Conservation (phyloP, 2,888 invertebrate species). For the Trissoscelio sp. region DNA sequence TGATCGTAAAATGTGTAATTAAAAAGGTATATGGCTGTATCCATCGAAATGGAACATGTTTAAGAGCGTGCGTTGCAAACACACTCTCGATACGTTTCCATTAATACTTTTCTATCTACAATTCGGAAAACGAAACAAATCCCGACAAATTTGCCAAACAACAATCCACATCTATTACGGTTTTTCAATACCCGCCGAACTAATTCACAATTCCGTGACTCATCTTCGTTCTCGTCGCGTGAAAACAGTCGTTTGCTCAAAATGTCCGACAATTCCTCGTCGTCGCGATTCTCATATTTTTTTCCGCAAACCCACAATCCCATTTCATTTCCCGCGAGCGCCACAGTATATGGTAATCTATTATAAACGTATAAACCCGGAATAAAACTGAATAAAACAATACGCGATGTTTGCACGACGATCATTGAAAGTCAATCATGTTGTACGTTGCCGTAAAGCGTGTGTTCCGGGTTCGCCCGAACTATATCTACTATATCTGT, state of each 20-base stretch:
- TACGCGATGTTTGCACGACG: slow-evolving; percentile 35
- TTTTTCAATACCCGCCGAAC: slow-evolving; percentile 30
- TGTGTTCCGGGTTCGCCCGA: slow-evolving; percentile 20
- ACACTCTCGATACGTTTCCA: background rate
- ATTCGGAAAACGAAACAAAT: slow-evolving; percentile 1
- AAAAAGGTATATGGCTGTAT: background rate
- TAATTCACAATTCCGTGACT: slow-evolving; percentile 25
- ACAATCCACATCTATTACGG: slow-evolving; percentile 18
- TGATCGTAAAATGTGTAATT: background rate
- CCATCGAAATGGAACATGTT: slow-evolving; percentile 2
- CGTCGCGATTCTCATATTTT: slow-evolving; percentile 1
- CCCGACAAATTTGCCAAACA: background rate
- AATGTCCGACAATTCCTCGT: slow-evolving; percentile 20
- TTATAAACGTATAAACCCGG: slow-evolving; percentile 42
- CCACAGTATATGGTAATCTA: slow-evolving; percentile 39
- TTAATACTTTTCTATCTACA: slow-evolving; percentile 11
- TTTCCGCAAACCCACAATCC: slow-evolving; percentile 29
- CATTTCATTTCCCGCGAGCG: slow-evolving; percentile 30
- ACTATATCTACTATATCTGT: background rate
- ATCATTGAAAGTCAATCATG: slow-evolving; percentile 51
- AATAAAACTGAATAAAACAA: slow-evolving; percentile 58
- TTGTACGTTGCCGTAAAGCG: slow-evolving; percentile 20
- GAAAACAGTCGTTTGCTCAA: slow-evolving; percentile 15
- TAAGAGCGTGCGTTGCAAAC: background rate
- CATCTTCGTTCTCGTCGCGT: slow-evolving; percentile 15